phyloP scores from a whole-genome alignment of 2,888 invertebrate genomes.

The Neoaliturus tenellus region DNA sequence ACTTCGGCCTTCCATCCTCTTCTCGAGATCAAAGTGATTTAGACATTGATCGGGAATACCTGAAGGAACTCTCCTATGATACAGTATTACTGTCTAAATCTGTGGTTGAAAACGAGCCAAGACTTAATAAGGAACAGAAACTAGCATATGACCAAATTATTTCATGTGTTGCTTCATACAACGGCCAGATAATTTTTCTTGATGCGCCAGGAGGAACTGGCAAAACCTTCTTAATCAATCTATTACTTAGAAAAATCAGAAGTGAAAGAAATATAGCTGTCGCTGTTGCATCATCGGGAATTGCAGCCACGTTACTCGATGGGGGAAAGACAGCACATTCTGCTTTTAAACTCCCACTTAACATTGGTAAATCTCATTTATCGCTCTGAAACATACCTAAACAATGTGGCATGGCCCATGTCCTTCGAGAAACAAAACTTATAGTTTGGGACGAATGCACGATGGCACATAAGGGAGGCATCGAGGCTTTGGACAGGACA shows the following conservation, averaged over 20 bases:
- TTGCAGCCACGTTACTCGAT: conserved; percentile 1
- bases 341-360: conserved; percentile 58
- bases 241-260: conserved; percentile 5
- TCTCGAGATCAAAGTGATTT: too few relatives aligned
- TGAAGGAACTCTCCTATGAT: too few relatives aligned
- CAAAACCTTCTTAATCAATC: conserved; percentile 29
- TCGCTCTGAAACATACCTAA: conserved; percentile 50
- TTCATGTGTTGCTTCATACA: too few relatives aligned
- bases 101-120: too few relatives aligned
- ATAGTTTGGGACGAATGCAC: conserved; percentile 47
- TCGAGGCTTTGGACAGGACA: conserved; percentile 30
- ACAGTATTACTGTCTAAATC: too few relatives aligned
- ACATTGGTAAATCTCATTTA: conserved; percentile 52
- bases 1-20: too few relatives aligned
- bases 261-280: conserved; percentile 5
- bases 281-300: conserved; percentile 3
- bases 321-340: conserved; percentile 18
- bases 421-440: neutral
- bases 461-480: conserved; percentile 65
- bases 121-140: too few relatives aligned
- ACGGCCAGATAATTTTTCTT: conserved; percentile 47
- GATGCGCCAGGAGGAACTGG: conserved; percentile 38
- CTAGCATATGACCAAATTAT: too few relatives aligned
- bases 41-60: too few relatives aligned
- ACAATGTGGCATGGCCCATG: conserved; percentile 56